These are phyloP conservation scores for Momotus momota DNA, from an alignment of 2,797 vertebrate genomes.

Conservation along the genomic window DNA sequence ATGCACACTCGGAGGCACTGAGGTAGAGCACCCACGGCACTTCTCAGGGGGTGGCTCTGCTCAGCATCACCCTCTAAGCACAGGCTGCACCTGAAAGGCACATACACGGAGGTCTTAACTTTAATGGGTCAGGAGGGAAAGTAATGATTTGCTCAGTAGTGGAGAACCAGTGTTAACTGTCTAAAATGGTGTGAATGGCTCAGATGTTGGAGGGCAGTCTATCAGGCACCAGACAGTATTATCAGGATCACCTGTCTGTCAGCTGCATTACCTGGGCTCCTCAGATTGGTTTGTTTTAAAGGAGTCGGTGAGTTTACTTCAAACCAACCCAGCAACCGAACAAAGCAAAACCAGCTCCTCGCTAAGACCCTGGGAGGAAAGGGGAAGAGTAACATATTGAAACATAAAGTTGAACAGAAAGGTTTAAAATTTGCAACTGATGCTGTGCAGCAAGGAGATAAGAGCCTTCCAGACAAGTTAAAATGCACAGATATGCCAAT, in stretches of 20 bases:
- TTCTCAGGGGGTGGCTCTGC: conserved; percentile 43
- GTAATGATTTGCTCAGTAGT: conserved; percentile 67
- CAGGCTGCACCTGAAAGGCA: conserved; percentile 15
- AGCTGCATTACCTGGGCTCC: conserved; percentile 36
- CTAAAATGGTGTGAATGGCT: conserved; percentile 70
- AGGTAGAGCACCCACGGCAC: not conserved
- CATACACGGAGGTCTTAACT: conserved; percentile 30
- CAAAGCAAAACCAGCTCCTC: conserved; percentile 32
- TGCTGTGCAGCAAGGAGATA: conserved; percentile 53
- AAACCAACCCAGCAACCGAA: conserved; percentile 43
- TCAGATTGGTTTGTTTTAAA: conserved; percentile 26
- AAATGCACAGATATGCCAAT: conserved; percentile 60
- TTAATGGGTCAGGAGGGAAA: conserved; percentile 56
- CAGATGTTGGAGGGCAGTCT: conserved; percentile 61
- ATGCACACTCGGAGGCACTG: not conserved
- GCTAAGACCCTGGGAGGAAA: conserved; percentile 8
- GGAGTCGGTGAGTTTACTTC: conserved; percentile 42
- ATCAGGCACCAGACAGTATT: conserved; percentile 67
- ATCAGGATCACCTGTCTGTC: conserved; percentile 70
- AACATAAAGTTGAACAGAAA: conserved; percentile 58
- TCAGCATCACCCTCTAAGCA: conserved; percentile 38
- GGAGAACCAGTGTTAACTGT: conserved; percentile 56
- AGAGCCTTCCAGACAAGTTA: conserved; percentile 63
- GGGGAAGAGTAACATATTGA: conserved; percentile 48
- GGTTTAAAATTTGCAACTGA: conserved; percentile 69